Evolutionary conservation across 1,140 invertebrate species (phyloP), one percentile per base, ranked within the genome.

Genomic region (Spodoptera litura): DNA sequence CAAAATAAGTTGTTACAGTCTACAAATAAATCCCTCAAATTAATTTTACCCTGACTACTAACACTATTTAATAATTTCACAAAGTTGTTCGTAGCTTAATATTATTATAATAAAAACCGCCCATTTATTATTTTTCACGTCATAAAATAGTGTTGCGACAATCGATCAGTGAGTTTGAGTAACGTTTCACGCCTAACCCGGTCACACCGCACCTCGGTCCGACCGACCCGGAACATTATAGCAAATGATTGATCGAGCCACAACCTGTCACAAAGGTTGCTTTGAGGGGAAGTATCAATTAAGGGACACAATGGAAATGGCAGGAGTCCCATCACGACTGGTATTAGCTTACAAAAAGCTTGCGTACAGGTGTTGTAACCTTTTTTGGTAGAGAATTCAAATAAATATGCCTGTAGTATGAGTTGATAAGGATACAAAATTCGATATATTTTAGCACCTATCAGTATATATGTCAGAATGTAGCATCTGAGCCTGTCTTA

Each of bases 191-290:
- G 53, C 52, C 72, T 82, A 82, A 82, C 81, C 81, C 78, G 78
- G 44, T 82, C 71, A 68, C 74, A 71, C 25, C 81, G 25, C 78
- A 53, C 81, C 81, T 62, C 56, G 62, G 78, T 78, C 78, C 70
- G 61, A 74, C 12, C 35, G 71, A 79, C 70, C 78, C 68, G 62
- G 38, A 20, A 53, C 56, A 61, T 8, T 59, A 35, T n/a, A 38
- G 49, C 55, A 11, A 49, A 81, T 78, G 79, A 83, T 78, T 83
- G 79, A 83, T 81, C 35, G 44, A 35, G 11, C n/a, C 51, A 56
- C 38, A 12, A 66, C 38, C 49, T 38, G 20, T 44, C 38, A 44
- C 20, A 70, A 70, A 70, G 66, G 66, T 51, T 53, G 31, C 64
- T 44, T 4, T 51, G 25, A 53, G 15, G 44, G 70, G 25, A 49